Evolutionary conservation across 2,888 invertebrate species (phyloP), one percentile per base, ranked within the genome.

Genomic region (Eristalis arbustorum): DNA sequence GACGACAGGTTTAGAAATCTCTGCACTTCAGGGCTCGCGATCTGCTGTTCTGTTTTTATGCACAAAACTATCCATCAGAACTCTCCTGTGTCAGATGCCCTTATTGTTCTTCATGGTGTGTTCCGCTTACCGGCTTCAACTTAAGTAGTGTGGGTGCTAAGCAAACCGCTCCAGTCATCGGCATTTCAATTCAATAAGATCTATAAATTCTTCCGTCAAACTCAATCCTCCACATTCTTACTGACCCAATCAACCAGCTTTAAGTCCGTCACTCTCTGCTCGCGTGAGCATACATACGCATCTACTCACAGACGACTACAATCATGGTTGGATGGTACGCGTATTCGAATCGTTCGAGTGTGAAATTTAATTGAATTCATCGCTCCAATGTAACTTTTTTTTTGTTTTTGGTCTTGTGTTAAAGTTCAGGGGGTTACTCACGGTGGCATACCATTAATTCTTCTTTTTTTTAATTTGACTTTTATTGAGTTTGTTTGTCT

Each of bases 401-500:
- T 34, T 18, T 31, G 8, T 31, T 10, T 31, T 31, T 31, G 8
- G 31, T 31, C 5, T 31, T 42, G 31, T 22, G 42, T 37, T 34
- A 56, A 59, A 28, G 73, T 73, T 63, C 73, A 73, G 13, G 49
- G 34, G 73, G 63, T 64, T 63, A 73, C 22, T 63, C 31, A 34
- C 10, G 23, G 56, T 31, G 62, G 62, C 13, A 22, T 28, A 63
- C 49, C 31, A 56, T 63, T 63, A 63, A 23, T 5, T 63, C 23
- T 63, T 73, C 56, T 13, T 13, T 13, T 13, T 34, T 22, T 73
- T 73, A 73, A 73, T 73, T 64, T 63, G 31, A 2, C 42, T 10
- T 64, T 49, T 49, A 63, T 42, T 62, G 42, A 3, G 18, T 22
- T 71, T 25, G 40, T 40, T 40, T 28, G n/a, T 61, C 40, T 28